A percentile compares a stretch with the other conserved stretches of the same genome.
Evolutionary conservation across 1,140 invertebrate genomes (phyloP).

Genomic region (Drosophila santomea): DNA sequence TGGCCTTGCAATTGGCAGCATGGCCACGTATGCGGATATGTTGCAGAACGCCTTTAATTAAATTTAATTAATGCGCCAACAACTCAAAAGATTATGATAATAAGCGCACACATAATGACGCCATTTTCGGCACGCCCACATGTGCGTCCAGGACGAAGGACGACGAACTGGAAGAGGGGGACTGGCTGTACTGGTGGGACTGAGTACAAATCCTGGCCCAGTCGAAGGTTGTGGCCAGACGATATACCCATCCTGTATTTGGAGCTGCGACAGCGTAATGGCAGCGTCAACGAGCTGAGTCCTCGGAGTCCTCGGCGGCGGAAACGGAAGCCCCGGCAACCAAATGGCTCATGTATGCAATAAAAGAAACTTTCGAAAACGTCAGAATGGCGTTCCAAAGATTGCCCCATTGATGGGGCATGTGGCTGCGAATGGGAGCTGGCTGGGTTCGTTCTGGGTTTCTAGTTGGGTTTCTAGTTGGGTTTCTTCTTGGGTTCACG

Average conservation of each 20-base stretch:
- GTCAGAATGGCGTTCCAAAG: slow-evolving; percentile 82
- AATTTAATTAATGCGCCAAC: slow-evolving; percentile 84
- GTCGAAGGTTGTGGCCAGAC: slow-evolving; percentile 46
- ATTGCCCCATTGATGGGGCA: slow-evolving; percentile 71
- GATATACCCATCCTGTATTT: slow-evolving; percentile 40
- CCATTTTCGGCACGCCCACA: slow-evolving; percentile 69
- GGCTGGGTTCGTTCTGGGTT: neutral
- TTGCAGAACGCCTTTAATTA: slow-evolving; percentile 84
- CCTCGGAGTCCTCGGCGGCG: slow-evolving; percentile 47
- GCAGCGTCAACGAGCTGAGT: slow-evolving; percentile 74
- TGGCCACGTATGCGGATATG: slow-evolving; percentile 70
- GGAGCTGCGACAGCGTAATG: slow-evolving; percentile 72
- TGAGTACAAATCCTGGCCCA: neutral
- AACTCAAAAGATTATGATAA: slow-evolving; percentile 84
- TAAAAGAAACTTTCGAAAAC: slow-evolving; percentile 84
- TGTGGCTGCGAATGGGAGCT: neutral
- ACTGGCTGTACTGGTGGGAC: neutral
- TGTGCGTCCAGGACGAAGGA: slow-evolving; percentile 32
- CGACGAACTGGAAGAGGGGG: neutral
- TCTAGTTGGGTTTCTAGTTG: neutral
- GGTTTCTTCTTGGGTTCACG: slow-evolving; percentile 17
- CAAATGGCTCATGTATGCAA: slow-evolving; percentile 84
- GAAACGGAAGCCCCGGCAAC: slow-evolving; percentile 72
- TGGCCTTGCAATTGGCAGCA: slow-evolving; percentile 65
- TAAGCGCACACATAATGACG: slow-evolving; percentile 79